Conservation (phyloP, 2,113 vertebrate genomes). For the Macrotus californicus region DNA sequence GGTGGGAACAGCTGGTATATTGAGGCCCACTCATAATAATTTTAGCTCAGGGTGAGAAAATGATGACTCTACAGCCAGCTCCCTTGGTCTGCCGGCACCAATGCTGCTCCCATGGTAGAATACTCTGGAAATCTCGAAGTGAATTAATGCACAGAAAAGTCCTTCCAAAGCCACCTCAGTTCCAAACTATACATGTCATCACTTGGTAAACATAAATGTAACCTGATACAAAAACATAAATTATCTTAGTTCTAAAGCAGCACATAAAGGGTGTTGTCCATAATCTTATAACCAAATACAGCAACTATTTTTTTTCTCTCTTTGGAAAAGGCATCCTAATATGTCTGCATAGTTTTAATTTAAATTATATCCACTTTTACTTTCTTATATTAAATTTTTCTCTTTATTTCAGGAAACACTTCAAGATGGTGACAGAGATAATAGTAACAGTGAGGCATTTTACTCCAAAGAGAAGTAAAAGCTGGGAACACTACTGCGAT, state of each 20-base stretch:
- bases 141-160: neutral
- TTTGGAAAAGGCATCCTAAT: neutral
- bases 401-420: conserved; percentile 9
- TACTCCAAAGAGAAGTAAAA: neutral
- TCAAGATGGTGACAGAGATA: neutral
- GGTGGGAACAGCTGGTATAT: conserved; percentile 36
- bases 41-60: conserved; percentile 39
- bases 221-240: neutral
- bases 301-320: neutral
- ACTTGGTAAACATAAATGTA: neutral
- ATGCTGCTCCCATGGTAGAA: neutral
- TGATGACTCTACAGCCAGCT: neutral
- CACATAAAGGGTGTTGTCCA: neutral
- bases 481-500: neutral
- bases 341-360: neutral
- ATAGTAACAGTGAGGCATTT: neutral
- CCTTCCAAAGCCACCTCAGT: neutral
- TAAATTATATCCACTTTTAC: conserved; percentile 1
- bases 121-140: neutral
- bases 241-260: neutral
- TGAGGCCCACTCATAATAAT: conserved; percentile 43
- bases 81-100: neutral
- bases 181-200: neutral
- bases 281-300: neutral
- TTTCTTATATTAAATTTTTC: neutral